phyloP scores from a whole-genome alignment of 1,140 invertebrate species.

The Cotesia typhae region DNA sequence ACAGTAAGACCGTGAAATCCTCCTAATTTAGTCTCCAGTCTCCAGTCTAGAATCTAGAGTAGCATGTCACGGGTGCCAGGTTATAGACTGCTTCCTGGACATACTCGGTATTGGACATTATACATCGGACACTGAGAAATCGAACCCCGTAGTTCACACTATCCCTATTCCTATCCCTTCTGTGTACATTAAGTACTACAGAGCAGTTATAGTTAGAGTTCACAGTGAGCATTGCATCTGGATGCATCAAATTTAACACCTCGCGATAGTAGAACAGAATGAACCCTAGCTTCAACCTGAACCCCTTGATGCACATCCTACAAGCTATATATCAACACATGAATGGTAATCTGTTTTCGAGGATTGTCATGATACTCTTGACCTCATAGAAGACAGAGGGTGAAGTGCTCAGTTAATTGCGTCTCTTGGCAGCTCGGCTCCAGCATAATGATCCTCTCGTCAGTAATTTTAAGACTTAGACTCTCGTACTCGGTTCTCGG shows the following conservation, averaged over 20 bases:
- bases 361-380: slow-evolving; percentile 20
- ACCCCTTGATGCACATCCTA: no score
- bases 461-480: no score
- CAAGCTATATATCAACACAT: neutral
- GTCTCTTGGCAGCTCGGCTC: slow-evolving; percentile 3
- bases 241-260: no score
- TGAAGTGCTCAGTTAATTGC: slow-evolving; percentile 28
- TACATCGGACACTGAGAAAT: slow-evolving; percentile 25
- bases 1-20: slow-evolving; percentile 41
- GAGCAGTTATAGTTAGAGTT: no score
- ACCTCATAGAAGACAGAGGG: neutral
- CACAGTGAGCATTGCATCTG: neutral
- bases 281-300: no score
- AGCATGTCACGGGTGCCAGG: slow-evolving; percentile 17
- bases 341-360: slow-evolving; percentile 17
- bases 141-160: neutral
- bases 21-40: slow-evolving; percentile 39
- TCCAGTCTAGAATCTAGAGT: neutral
- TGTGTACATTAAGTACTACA: neutral
- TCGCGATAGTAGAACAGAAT: no score
- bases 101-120: neutral
- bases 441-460: slow-evolving; percentile 24
- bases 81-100: slow-evolving; percentile 39
- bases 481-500: no score
- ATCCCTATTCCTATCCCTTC: neutral